phyloP scores from a whole-genome alignment of 1,140 invertebrate genomes.

The Neotoxoptera formosana region DNA sequence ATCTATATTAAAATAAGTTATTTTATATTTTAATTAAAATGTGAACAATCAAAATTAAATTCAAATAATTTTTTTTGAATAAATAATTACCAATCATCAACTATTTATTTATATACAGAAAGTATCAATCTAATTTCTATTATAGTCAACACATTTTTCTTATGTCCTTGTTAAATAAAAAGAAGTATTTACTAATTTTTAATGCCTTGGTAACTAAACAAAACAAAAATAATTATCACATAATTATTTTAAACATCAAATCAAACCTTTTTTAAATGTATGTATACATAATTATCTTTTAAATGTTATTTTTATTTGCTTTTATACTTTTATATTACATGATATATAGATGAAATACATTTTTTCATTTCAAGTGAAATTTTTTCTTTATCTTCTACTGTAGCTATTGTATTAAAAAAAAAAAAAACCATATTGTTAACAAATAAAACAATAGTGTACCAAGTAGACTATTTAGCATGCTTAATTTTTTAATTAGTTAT shows the following conservation, averaged over 20 bases:
- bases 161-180: background rate
- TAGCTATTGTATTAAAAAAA: background rate
- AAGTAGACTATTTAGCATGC: too few species aligned
- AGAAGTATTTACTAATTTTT: background rate
- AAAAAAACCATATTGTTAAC: background rate
- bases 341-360: background rate
- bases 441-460: background rate
- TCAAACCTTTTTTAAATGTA: background rate
- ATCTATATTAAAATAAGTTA: too few species aligned
- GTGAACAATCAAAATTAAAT: too few species aligned
- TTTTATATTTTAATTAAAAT: too few species aligned
- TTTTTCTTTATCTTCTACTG: background rate
- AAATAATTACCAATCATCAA: background rate
- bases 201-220: constrained; percentile 15
- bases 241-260: background rate
- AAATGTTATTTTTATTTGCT: background rate
- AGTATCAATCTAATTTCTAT: background rate
- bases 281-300: background rate
- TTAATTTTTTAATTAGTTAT: background rate
- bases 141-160: background rate
- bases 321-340: background rate
- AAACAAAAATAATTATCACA: background rate
- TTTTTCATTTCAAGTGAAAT: background rate
- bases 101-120: too few species aligned
- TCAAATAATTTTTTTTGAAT: background rate